Conservation (phyloP, 2,797 vertebrate species). For the Gambelia wislizenii region DNA sequence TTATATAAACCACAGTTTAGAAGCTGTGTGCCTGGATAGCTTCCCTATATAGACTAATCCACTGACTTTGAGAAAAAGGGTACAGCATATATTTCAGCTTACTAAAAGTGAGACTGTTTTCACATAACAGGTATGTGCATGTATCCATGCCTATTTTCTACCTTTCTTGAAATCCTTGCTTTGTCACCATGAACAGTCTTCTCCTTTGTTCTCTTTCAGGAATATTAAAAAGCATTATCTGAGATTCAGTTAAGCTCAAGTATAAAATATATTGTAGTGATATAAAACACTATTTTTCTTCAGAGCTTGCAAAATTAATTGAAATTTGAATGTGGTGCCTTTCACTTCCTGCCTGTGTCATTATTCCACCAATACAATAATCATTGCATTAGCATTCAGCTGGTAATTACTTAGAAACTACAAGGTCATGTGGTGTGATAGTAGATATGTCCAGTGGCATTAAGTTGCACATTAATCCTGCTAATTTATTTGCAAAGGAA, state of each 20-base stretch:
- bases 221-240: constrained; percentile 27
- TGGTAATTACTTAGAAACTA: constrained; percentile 47
- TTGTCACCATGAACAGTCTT: constrained; percentile 16
- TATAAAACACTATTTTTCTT: background rate
- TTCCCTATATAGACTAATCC: constrained; percentile 22
- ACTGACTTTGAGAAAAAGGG: background rate
- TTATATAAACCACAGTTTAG: constrained; percentile 6
- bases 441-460: constrained; percentile 40
- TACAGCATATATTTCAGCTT: constrained; percentile 4
- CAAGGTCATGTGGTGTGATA: constrained; percentile 43
- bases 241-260: background rate
- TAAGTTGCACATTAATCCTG: constrained; percentile 51
- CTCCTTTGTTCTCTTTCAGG: background rate
- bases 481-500: constrained; percentile 64
- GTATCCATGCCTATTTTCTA: constrained; percentile 9
- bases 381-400: constrained; percentile 44
- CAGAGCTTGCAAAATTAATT: constrained; percentile 27
- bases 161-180: background rate
- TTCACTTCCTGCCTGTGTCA: constrained; percentile 33
- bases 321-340: constrained; percentile 29
- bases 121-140: background rate
- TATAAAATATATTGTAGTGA: constrained; percentile 4
- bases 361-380: constrained; percentile 41
- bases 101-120: constrained; percentile 3
- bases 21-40: background rate